Base-by-base conservation (phyloP, 2,888 invertebrate genomes). In the Aphodius granarius region DNA sequence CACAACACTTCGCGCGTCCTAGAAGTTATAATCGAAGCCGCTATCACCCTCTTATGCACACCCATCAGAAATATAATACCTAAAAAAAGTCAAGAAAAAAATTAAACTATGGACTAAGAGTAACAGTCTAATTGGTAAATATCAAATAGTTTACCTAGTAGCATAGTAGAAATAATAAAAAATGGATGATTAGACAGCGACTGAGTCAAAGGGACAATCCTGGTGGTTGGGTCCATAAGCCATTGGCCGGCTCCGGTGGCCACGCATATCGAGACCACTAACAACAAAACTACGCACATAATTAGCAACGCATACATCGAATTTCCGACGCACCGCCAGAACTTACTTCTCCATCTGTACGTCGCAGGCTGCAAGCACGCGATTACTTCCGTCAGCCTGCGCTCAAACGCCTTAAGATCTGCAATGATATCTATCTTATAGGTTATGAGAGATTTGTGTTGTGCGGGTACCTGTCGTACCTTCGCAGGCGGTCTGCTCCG, bases 341-440 rank as follows among this genome's bases (percentile, higher is more conserved):
- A 89, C 91, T 90, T 91, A 97, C 97, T 94, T 91, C 98, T 92
- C 99, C 99, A 99, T 88, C 97, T 91, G 82, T 94, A 92, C 73
- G 98, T 97, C 70, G 96, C 94, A 62, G 99, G 99, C 86, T 97
- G 96, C 81, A 98, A 91, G 86, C 97, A 96, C 81, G 96, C 94
- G 85, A 99, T 97, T 16, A 99, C 98, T 90, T 99, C 99, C 0
- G 98, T 99, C 20, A 99, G 89, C 74, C 99, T 92, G 80, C 98
- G 92, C 88, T 99, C 99, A 87, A 99, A 99, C 63, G 98, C 98
- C 88, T 98, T 99, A 82, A 99, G 90, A 91, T 99, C 99, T 95
- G 89, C 84, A 89, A 90, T 81, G 81, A 84, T 82, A 84, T 84
- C 85, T 85, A 83, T 81, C 82, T 84, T 86, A 85, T 85, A 85